A percentile compares a stretch with the other conserved stretches of the same genome.
Evolutionary conservation across 2,888 invertebrate genomes (phyloP).

Genomic region (Mongoloraphidia duomilia): DNA sequence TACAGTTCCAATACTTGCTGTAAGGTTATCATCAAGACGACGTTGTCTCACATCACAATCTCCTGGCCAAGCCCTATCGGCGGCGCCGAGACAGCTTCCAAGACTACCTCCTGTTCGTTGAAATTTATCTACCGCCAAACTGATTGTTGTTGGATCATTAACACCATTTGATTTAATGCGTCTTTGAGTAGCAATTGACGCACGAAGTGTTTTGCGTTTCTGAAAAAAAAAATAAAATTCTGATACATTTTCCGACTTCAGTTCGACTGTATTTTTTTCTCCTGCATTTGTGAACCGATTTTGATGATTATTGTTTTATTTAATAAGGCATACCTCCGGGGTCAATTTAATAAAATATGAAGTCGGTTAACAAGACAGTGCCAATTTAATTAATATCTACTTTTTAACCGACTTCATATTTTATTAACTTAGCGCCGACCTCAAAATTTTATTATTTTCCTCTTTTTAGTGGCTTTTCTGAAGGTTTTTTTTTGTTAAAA

Average conservation of each 20-base stretch:
- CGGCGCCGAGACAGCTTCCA: conserved; percentile 19
- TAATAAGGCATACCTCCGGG: too few species aligned
- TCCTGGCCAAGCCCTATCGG: conserved; percentile 53
- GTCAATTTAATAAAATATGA: too few species aligned
- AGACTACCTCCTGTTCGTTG: conserved; percentile 27
- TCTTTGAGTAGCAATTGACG: conserved; percentile 64
- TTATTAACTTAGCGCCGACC: too few species aligned
- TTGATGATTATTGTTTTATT: too few species aligned
- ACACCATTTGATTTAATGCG: conserved; percentile 67
- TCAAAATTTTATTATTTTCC: too few species aligned
- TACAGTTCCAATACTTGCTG: conserved; percentile 19
- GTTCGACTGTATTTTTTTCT: too few species aligned
- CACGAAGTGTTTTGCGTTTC: conserved; percentile 79
- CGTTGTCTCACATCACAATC: conserved; percentile 47
- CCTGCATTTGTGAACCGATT: too few species aligned
- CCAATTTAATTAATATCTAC: too few species aligned
- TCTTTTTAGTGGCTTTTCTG: too few species aligned
- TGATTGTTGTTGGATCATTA: conserved; percentile 66
- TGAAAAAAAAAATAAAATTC: conserved; percentile 31
- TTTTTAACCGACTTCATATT: too few species aligned
- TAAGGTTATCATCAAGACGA: conserved; percentile 35
- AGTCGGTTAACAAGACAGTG: too few species aligned
- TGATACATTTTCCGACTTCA: background rate
- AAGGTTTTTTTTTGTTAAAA: too few species aligned
- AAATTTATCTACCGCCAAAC: conserved; percentile 58